These are phyloP conservation scores for Pristionchus pacificus DNA, from an alignment of 1,140 invertebrate species.

Conservation along the genomic window DNA sequence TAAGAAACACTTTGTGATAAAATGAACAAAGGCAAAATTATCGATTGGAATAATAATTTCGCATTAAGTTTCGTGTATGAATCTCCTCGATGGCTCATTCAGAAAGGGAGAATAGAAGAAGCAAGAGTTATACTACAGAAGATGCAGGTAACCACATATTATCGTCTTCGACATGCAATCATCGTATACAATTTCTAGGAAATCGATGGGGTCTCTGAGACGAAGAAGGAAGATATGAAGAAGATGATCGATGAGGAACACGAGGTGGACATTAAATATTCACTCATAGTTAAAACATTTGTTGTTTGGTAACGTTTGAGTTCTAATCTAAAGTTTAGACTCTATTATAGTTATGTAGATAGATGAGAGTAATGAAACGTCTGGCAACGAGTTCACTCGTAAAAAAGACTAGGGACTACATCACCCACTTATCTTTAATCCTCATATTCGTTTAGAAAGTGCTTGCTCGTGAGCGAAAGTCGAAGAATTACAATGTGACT, in stretches of 20 bases:
- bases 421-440: no score
- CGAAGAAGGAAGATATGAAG: slow-evolving; percentile 36
- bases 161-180: slow-evolving; percentile 29
- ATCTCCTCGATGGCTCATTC: slow-evolving; percentile 46
- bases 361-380: background rate
- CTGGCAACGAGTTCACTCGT: no score
- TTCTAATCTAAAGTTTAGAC: no score
- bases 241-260: slow-evolving; percentile 30
- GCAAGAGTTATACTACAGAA: slow-evolving; percentile 40
- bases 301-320: no score
- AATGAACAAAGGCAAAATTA: background rate
- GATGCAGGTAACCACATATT: slow-evolving; percentile 22
- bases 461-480: background rate
- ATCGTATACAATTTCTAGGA: slow-evolving; percentile 16
- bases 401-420: no score
- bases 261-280: slow-evolving; percentile 6
- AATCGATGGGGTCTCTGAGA: slow-evolving; percentile 11
- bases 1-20: background rate
- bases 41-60: background rate
- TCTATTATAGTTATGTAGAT: background rate
- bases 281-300: no score
- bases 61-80: slow-evolving; percentile 43
- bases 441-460: background rate
- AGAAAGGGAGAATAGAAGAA: slow-evolving; percentile 44
- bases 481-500: background rate